Evolutionary conservation across 2,113 vertebrate species (phyloP).

Genomic region (Lathamus discolor): DNA sequence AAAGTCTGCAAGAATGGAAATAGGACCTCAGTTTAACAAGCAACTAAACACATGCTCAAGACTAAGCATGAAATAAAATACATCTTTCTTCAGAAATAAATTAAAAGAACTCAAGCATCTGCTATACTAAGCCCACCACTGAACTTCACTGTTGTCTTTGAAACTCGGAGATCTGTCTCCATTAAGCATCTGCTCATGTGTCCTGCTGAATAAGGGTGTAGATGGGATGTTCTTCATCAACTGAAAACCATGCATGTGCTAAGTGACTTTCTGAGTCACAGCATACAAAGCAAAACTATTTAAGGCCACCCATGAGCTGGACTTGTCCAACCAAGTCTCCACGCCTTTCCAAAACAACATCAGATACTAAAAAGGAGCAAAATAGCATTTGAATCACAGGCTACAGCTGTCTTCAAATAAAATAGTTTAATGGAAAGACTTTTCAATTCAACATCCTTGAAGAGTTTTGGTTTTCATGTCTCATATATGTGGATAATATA

Average conservation of each 20-base stretch:
- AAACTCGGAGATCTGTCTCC: constrained; percentile 6
- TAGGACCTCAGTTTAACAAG: not conserved
- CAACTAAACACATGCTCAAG: not conserved
- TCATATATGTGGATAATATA: not conserved
- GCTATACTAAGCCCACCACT: not conserved
- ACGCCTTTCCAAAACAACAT: not conserved
- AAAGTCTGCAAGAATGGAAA: not conserved
- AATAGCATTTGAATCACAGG: not conserved
- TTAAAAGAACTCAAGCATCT: not conserved
- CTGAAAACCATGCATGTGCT: not conserved
- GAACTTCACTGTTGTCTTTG: not conserved
- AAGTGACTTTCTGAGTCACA: not conserved
- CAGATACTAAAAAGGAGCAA: not conserved
- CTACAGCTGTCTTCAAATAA: not conserved
- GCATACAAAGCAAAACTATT: not conserved
- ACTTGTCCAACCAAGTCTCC: not conserved
- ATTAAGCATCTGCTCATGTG: not conserved
- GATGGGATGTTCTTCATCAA: not conserved
- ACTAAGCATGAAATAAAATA: constrained; percentile 6
- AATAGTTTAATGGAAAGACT: not conserved
- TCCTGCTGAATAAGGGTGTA: not conserved
- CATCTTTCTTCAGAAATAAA: not conserved
- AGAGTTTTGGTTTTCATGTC: not conserved
- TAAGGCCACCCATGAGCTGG: not conserved
- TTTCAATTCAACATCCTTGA: not conserved